A percentile compares a stretch with the other conserved stretches of the same genome.
These are phyloP conservation scores for Folsomia manolachei DNA, from an alignment of 2,888 invertebrate genomes.

Conservation along the genomic window DNA sequence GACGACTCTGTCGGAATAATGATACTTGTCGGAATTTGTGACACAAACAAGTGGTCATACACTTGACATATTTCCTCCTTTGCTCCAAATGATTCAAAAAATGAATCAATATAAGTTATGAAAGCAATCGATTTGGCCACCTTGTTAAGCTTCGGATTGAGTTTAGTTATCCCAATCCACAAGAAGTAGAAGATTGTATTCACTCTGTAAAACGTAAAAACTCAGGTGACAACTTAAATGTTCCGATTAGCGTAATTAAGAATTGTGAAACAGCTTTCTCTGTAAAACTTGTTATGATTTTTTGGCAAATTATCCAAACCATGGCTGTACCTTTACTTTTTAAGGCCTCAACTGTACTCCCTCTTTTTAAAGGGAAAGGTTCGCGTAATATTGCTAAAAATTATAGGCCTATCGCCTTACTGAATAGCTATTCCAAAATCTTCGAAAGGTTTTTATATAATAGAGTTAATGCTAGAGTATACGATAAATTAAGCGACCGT, in stretches of 20 bases:
- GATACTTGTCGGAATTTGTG: background rate
- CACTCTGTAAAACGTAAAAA: no score
- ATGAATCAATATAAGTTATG: background rate
- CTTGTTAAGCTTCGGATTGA: background rate
- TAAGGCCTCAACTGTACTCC: conserved; percentile 24
- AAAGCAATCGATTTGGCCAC: background rate
- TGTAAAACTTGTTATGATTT: no score
- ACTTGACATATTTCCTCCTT: background rate
- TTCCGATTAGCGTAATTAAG: no score
- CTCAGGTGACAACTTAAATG: no score
- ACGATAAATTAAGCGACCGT: conserved; percentile 22
- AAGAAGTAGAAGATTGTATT: no score
- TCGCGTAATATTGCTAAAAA: conserved; percentile 24
- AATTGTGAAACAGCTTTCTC: no score
- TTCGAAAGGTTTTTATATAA: conserved; percentile 36
- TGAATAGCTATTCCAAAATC: conserved; percentile 36
- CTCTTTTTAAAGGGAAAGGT: conserved; percentile 34
- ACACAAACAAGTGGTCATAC: background rate
- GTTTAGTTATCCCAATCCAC: no score
- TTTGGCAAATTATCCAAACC: no score
- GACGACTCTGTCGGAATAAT: background rate
- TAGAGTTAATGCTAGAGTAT: conserved; percentile 22
- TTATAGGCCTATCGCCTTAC: conserved; percentile 42
- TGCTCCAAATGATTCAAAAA: background rate
- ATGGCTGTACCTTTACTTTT: conserved; percentile 18